Base-by-base conservation (phyloP, 2,113 vertebrate genomes). In the Plotosus lineatus region DNA sequence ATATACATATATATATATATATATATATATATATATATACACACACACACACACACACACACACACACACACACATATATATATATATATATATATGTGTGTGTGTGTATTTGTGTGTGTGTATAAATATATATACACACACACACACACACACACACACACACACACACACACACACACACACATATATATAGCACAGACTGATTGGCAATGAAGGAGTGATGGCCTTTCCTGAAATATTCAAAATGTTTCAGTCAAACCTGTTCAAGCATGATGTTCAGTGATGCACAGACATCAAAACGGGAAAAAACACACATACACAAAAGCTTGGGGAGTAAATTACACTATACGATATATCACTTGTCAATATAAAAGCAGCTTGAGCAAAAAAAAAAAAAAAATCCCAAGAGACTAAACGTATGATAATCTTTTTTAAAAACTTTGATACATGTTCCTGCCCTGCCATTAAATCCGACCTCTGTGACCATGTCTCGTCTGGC, bases 381-480 rank as follows among this genome's bases (percentile, higher is more conserved):
- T 10, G 60, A 21, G n/a, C n/a, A n/a, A n/a, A n/a, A n/a, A n/a
- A n/a, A n/a, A n/a, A n/a, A n/a, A n/a, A n/a, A n/a, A n/a, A n/a
- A 28, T 46, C 42, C 12, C 23, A 19, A 74, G 40, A 44, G 71
- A 26, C 1, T 9, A n/a, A n/a, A n/a, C n/a, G n/a, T n/a, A n/a
- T n/a, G 26, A 33, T 61, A 71, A 83, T 78, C 72, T 74, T 56
- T 74, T 56, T 77, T 74, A 55, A 84, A 60, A 61, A 44, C 40
- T 40, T 58, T 42, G 56, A 40, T 51, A 71, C 5, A 38, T 58
- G 80, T 84, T 79, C 82, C 80, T 50, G 60, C 38, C 61, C 44
- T 75, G 72, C 3, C 31, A 83, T 78, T 63, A 83, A 86, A 83
- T 78, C 76, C 72, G 26, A 60, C 76, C 69, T 38, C 66, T 81